A percentile compares a stretch with the other conserved stretches of the same genome.
phyloP scores from a whole-genome alignment of 2,888 invertebrate species.

The Cephus rjabovi region DNA sequence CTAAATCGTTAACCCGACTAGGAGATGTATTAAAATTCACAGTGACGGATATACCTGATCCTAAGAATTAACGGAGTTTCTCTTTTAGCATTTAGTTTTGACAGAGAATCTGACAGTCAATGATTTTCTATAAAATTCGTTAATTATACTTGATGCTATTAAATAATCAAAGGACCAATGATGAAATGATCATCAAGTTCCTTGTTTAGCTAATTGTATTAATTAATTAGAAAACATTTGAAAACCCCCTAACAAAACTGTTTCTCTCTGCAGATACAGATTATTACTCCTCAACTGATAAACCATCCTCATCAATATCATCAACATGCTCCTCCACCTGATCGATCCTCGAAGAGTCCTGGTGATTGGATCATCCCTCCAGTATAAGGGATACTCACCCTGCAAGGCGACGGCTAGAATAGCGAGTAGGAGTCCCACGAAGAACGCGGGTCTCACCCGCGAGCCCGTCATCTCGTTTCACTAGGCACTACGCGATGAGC shows the following conservation, averaged over 20 bases:
- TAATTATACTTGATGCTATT: too few species aligned
- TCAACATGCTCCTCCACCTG: not conserved
- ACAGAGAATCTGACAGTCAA: too few species aligned
- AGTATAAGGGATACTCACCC: slow-evolving; percentile 64
- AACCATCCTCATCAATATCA: not conserved
- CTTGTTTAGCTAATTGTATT: too few species aligned
- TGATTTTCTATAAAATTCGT: too few species aligned
- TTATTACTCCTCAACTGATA: not conserved
- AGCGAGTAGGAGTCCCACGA: slow-evolving; percentile 70
- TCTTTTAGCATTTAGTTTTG: too few species aligned
- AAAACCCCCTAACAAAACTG: not conserved
- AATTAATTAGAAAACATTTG: too few species aligned
- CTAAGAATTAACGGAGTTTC: too few species aligned
- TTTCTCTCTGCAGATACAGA: not conserved
- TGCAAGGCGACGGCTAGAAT: slow-evolving; percentile 71
- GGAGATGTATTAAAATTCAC: too few species aligned
- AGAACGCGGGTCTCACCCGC: slow-evolving; percentile 70
- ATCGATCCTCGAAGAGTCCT: slow-evolving; percentile 8
- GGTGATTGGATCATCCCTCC: not conserved
- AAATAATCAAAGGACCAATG: too few species aligned
- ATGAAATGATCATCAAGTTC: too few species aligned
- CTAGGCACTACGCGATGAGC: slow-evolving; percentile 64
- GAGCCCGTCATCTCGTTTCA: slow-evolving; percentile 72
- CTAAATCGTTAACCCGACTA: too few species aligned
- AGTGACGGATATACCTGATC: too few species aligned